Base-by-base conservation (phyloP, 2,888 invertebrate genomes). In the Saturnia pavonia region DNA sequence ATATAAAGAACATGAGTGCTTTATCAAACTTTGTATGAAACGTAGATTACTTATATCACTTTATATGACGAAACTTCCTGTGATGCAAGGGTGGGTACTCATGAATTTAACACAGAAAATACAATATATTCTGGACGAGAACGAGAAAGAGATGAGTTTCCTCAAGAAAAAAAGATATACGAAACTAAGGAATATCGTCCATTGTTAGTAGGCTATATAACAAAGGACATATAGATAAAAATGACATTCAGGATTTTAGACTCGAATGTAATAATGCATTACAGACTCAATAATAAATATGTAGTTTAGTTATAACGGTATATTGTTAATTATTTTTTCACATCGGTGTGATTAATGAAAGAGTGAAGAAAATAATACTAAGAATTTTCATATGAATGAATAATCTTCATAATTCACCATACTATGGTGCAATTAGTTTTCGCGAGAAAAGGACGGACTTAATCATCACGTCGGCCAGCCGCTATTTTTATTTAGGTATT, bases 121-220 rank as follows among this genome's bases (percentile, higher is more conserved):
- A 54, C 67, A 34, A 72, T 67, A 76, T 75, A 77, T 73, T 74
- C 76, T 72, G 73, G 72, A 75, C 72, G 74, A 63, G 79, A 75
- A 76, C 68, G 68, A 40, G 40, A 19, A 40, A 8, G 34, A 48
- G 27, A 83, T 78, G 78, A 80, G 77, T 77, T 82, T 77, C 71
- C 71, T 71, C 73, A 70, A 72, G 77, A 72, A 77, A 74, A 80
- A 78, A 82, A 78, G 74, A 77, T 78, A 76, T 79, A 80, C 72
- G 72, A 70, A 74, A 74, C 73, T 75, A 76, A 80, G 79, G 70
- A 72, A 73, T 75, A 73, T 75, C 72, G 70, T 71, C 75, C 73
- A 73, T 80, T 82, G 77, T 78, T 72, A 71, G 69, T 67, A 70
- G 68, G 72, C 73, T 70, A 73, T 74, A 79, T 76, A 78, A 71